A percentile compares a stretch with the other conserved stretches of the same genome.
Evolutionary conservation across 2,888 invertebrate species (phyloP).

Genomic region (Drosophila leonis): DNA sequence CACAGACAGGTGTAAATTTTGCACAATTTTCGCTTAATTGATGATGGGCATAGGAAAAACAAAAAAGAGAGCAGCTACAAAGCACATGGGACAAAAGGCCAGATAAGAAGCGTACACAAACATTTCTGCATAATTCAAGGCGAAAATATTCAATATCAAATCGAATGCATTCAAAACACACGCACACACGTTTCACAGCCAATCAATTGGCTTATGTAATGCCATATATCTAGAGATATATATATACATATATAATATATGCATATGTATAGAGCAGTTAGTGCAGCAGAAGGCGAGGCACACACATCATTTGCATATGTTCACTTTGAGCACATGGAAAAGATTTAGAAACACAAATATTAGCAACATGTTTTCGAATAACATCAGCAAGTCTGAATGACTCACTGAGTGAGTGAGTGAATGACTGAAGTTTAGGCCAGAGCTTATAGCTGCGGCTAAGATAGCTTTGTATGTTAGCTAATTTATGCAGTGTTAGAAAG

Average conservation of each 20-base stretch:
- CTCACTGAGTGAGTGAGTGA: not conserved
- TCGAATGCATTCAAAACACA: conserved; percentile 55
- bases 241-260: not conserved
- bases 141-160: conserved; percentile 46
- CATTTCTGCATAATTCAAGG: conserved; percentile 38
- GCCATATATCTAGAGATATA: not conserved
- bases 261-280: not conserved
- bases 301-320: conserved; percentile 8
- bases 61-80: not conserved
- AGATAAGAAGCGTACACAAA: conserved; percentile 43
- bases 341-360: conserved; percentile 14
- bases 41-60: conserved; percentile 14
- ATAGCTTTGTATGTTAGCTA: not conserved
- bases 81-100: not conserved
- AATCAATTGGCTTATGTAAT: conserved; percentile 31
- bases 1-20: conserved; percentile 20
- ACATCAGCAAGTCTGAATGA: not conserved
- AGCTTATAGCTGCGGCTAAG: not conserved
- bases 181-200: conserved; percentile 49
- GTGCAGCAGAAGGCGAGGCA: not conserved
- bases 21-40: conserved; percentile 23
- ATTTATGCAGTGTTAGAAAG: not conserved
- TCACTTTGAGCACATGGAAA: not conserved
- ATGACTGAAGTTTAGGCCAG: not conserved
- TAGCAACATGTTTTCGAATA: conserved; percentile 3